A percentile compares a stretch with the other conserved stretches of the same genome.
phyloP scores from a whole-genome alignment of 1,140 invertebrate species.

The Papilio dardanus region DNA sequence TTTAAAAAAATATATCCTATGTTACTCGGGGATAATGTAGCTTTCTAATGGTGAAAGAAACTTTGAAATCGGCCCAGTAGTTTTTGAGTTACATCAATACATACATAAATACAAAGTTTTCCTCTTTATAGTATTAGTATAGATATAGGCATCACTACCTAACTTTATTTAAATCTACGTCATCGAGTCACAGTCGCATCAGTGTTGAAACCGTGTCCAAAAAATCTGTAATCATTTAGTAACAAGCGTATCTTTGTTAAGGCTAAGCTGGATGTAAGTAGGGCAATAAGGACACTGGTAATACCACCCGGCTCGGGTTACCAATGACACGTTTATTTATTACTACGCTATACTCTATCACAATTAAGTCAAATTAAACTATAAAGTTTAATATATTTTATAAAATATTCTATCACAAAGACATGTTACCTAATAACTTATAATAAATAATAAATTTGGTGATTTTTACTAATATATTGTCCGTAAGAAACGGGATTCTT shows the following conservation, averaged over 20 bases:
- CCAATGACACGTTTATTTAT: conserved; percentile 16
- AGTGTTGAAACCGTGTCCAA: conserved; percentile 3
- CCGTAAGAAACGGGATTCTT: too few relatives aligned
- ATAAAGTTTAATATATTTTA: not conserved
- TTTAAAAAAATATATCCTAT: too few relatives aligned
- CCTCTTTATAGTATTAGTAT: too few relatives aligned
- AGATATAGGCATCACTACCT: not conserved
- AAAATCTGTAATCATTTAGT: conserved; percentile 10
- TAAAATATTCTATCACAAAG: not conserved
- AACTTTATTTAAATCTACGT: not conserved
- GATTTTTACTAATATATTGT: too few relatives aligned
- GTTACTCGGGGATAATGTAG: too few relatives aligned
- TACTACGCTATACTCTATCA: not conserved
- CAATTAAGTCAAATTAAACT: conserved; percentile 14
- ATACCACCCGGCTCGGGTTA: not conserved
- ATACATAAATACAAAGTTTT: too few relatives aligned
- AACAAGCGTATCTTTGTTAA: conserved; percentile 10
- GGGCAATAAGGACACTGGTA: conserved; percentile 20
- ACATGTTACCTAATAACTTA: too few relatives aligned
- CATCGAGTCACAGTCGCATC: not conserved
- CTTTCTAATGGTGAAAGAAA: too few relatives aligned
- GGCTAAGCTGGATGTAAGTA: conserved; percentile 17
- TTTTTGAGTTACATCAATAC: too few relatives aligned
- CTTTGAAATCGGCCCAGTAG: too few relatives aligned
- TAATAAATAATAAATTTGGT: too few relatives aligned